These are phyloP conservation scores for Nomada ferruginata DNA, from an alignment of 2,888 invertebrate species.

Conservation along the genomic window DNA sequence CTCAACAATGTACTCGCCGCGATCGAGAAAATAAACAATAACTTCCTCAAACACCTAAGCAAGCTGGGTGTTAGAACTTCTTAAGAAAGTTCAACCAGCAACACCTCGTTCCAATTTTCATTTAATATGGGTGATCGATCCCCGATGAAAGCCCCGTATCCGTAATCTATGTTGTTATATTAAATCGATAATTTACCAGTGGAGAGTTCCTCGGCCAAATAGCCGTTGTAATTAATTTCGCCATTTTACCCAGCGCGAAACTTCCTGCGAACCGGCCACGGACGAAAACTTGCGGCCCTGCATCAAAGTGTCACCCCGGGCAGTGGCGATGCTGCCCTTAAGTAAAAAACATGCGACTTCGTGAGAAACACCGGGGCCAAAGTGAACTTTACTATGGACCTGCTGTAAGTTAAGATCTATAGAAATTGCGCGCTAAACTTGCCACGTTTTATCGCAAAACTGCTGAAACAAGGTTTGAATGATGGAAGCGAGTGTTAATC, in stretches of 20 bases:
- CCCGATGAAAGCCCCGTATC: slow-evolving; percentile 54
- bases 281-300: slow-evolving; percentile 47
- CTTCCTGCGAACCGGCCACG: slow-evolving; percentile 25
- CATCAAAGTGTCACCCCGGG: slow-evolving; percentile 45
- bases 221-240: slow-evolving; percentile 55
- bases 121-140: slow-evolving; percentile 59
- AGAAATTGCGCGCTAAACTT: slow-evolving; percentile 29
- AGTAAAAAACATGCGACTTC: slow-evolving; percentile 30
- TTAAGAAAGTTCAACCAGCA: slow-evolving; percentile 20
- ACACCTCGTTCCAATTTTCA: slow-evolving; percentile 52
- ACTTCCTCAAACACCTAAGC: not conserved
- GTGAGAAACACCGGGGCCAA: slow-evolving; percentile 11
- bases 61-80: not conserved
- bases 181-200: slow-evolving; percentile 63
- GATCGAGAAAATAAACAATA: no score
- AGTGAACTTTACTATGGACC: slow-evolving; percentile 21
- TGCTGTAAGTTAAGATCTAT: slow-evolving; percentile 20
- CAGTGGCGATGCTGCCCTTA: slow-evolving; percentile 16
- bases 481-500: slow-evolving; percentile 19
- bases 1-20: not conserved
- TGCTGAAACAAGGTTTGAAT: slow-evolving; percentile 5
- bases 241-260: slow-evolving; percentile 48
- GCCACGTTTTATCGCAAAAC: slow-evolving; percentile 10
- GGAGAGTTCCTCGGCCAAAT: slow-evolving; percentile 48
- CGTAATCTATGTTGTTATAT: slow-evolving; percentile 40